Evolutionary conservation across 2,113 vertebrate genomes (phyloP), one percentile per base, ranked within the genome.

Genomic region (Syngnathus floridae): DNA sequence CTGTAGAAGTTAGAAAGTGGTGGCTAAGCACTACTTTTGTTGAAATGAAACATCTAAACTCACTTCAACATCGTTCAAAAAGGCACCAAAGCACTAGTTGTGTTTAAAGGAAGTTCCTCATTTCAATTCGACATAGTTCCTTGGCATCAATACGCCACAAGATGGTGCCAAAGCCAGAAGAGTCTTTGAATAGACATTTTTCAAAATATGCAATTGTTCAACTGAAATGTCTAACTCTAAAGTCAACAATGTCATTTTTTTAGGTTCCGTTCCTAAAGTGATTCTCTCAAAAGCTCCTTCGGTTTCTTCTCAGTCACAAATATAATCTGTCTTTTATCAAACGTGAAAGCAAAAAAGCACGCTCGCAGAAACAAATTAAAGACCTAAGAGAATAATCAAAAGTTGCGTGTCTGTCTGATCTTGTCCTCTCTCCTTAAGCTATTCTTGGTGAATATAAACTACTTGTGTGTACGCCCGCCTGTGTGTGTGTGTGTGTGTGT

Each of bases 371-470:
- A 57, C 31, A 36, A 58, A 37, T 58, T 7, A 37, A 36, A 57
- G 35, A n/a, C 35, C 16, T 38, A 13, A 37, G 17, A 58, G 8
- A 60, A 26, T 54, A 54, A 54, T 54, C 51, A 21, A 12, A 40
- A 40, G 57, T 60, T 40, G 10, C 1, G 40, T 58, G 14, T 19
- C 31, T 21, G 57, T 38, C 57, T 60, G 57, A 60, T 60, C 57
- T 40, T 22, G 57, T 40, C 57, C 57, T 13, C 57, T 12, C 19
- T 60, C 57, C 19, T 40, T 19, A 60, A 60, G 57, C 57, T 60
- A 37, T 60, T 60, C 37, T 40, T 64, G 9, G 45, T 41, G 55
- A 54, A 38, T 71, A 19, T 19, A 31, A 45, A 62, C 11, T 14
- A 14, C 46, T 41, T 13, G 31, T 48, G n/a, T 16, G 14, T 3